Evolutionary conservation across 1,140 invertebrate species (phyloP).

Genomic region (Parapsyche elsis): DNA sequence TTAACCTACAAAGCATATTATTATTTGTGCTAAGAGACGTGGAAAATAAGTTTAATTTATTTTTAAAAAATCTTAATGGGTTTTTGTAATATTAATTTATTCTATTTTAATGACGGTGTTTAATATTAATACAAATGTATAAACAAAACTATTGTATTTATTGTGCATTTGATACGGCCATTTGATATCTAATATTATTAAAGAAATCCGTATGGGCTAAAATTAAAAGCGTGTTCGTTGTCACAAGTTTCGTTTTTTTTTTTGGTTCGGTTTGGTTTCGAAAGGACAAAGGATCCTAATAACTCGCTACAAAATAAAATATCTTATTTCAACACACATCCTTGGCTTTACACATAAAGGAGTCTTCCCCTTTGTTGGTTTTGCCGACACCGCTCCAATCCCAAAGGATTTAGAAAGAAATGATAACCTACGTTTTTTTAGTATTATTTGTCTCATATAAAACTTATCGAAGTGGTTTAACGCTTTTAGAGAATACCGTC

Average conservation of each 20-base stretch:
- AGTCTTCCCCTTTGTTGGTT: slow-evolving; percentile 44
- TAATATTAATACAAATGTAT: neutral
- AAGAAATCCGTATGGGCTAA: slow-evolving; percentile 41
- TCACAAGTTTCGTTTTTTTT: slow-evolving; percentile 42
- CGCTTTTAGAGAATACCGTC: neutral
- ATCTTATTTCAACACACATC: slow-evolving; percentile 55
- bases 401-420: slow-evolving; percentile 27
- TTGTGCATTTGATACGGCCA: neutral
- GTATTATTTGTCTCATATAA: slow-evolving; percentile 21
- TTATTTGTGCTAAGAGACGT: too few relatives aligned
- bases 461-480: neutral
- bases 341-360: slow-evolving; percentile 11
- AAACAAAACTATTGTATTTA: neutral
- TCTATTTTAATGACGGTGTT: neutral
- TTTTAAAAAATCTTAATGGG: neutral
- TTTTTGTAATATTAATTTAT: neutral
- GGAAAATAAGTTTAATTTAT: too few relatives aligned
- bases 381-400: slow-evolving; percentile 36
- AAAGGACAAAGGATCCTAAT: slow-evolving; percentile 52
- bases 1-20: too few relatives aligned
- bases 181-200: neutral
- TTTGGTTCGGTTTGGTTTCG: slow-evolving; percentile 32
- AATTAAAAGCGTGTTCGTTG: slow-evolving; percentile 55
- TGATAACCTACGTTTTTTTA: slow-evolving; percentile 15
- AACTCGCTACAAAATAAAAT: slow-evolving; percentile 56